phyloP scores from a whole-genome alignment of 2,113 vertebrate species.

The Oryzias javanicus region DNA sequence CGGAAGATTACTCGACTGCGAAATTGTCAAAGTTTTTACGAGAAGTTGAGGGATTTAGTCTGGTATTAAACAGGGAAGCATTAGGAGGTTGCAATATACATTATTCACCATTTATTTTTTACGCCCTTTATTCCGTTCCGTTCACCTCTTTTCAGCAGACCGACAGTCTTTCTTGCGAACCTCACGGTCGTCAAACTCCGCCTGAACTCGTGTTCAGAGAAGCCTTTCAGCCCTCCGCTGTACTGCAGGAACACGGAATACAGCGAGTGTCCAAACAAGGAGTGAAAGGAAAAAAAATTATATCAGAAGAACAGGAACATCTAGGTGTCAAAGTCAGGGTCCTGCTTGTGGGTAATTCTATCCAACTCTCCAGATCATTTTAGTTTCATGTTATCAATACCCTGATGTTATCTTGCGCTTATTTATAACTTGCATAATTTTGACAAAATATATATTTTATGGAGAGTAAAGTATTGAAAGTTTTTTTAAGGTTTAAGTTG shows the following conservation, averaged over 20 bases:
- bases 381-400: too few relatives aligned
- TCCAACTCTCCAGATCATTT: too few relatives aligned
- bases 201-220: slow-evolving; percentile 43
- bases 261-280: slow-evolving; percentile 1
- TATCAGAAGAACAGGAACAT: background rate
- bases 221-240: slow-evolving; percentile 23
- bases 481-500: too few relatives aligned
- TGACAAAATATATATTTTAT: too few relatives aligned
- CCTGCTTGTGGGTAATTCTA: too few relatives aligned
- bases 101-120: slow-evolving; percentile 76
- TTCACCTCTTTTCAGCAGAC: slow-evolving; percentile 43
- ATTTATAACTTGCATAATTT: too few relatives aligned
- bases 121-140: slow-evolving; percentile 56
- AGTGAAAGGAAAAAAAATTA: background rate
- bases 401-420: too few relatives aligned
- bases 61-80: slow-evolving; percentile 75
- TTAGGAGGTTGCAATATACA: slow-evolving; percentile 73
- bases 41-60: slow-evolving; percentile 82
- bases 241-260: background rate
- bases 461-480: too few relatives aligned
- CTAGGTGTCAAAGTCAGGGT: background rate
- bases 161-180: slow-evolving; percentile 53
- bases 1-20: slow-evolving; percentile 84
- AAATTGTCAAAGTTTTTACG: slow-evolving; percentile 83
- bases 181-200: slow-evolving; percentile 46